Percentiles rank a stretch among this genome's conserved stretches.
These are phyloP conservation scores for Leucophenga maculata DNA, from an alignment of 2,888 invertebrate species.

Conservation along the genomic window DNA sequence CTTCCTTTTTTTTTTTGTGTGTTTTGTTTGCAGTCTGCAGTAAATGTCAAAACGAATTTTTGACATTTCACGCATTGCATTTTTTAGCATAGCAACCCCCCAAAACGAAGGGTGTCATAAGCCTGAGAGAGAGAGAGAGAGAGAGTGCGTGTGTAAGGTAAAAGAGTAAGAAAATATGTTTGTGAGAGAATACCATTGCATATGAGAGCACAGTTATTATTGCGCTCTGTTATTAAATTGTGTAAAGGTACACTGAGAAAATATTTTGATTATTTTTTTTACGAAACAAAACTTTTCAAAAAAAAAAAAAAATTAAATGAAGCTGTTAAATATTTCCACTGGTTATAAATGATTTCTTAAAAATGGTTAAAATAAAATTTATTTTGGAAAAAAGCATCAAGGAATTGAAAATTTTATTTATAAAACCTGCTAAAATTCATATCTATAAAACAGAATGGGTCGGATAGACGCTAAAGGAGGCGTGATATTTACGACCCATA, in stretches of 20 bases:
- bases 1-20: background rate
- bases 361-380: no score
- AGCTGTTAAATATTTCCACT: no score
- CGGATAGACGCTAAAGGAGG: no score
- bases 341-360: no score
- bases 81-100: slow-evolving; percentile 17
- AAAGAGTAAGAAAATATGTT: slow-evolving; percentile 34
- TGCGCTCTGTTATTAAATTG: background rate
- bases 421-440: no score
- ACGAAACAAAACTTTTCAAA: no score
- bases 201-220: background rate
- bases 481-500: no score
- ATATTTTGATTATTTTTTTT: background rate
- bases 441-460: no score
- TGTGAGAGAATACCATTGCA: background rate
- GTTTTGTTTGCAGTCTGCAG: background rate
- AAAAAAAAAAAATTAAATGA: no score
- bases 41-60: slow-evolving; percentile 9
- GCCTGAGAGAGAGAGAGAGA: background rate
- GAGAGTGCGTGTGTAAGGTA: background rate
- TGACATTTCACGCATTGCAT: slow-evolving; percentile 5
- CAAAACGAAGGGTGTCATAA: background rate
- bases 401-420: no score
- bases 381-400: no score
- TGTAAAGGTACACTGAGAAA: slow-evolving; percentile 6